These are phyloP conservation scores for Hyperoplus lanceolatus DNA, from an alignment of 2,797 vertebrate genomes.

Conservation along the genomic window DNA sequence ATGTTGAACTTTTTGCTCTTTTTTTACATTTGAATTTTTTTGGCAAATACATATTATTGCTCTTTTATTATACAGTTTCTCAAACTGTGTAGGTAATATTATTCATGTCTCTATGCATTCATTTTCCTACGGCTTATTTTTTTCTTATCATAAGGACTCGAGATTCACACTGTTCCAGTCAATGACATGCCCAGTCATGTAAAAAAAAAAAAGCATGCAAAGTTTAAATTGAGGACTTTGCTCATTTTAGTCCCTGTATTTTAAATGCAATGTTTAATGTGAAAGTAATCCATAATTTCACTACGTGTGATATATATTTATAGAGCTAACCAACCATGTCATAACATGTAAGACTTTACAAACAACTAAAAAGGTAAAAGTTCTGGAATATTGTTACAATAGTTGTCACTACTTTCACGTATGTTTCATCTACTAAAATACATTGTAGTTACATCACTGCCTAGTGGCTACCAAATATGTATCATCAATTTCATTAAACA, in stretches of 20 bases:
- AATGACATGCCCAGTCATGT: too few species aligned
- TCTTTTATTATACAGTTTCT: not conserved
- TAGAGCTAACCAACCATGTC: not conserved
- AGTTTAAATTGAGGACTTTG: too few species aligned
- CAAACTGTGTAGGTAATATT: not conserved
- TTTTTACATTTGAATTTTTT: not conserved
- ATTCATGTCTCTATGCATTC: not conserved
- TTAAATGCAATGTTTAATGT: too few species aligned
- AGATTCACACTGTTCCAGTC: too few species aligned
- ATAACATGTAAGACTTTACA: not conserved
- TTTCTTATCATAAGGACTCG: not conserved
- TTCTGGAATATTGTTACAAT: not conserved
- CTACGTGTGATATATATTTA: too few species aligned
- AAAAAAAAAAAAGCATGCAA: too few species aligned
- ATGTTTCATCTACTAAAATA: not conserved
- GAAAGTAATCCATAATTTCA: too few species aligned
- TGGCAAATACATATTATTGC: not conserved
- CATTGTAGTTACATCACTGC: not conserved
- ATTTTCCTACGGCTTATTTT: not conserved
- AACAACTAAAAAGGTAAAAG: not conserved
- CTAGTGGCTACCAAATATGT: not conserved
- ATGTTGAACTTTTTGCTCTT: conserved; percentile 2
- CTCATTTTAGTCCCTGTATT: too few species aligned
- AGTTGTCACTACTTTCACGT: not conserved
- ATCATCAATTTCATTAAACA: not conserved